Conservation (phyloP, 2,113 vertebrate genomes). For the Siphamia tubifer region DNA sequence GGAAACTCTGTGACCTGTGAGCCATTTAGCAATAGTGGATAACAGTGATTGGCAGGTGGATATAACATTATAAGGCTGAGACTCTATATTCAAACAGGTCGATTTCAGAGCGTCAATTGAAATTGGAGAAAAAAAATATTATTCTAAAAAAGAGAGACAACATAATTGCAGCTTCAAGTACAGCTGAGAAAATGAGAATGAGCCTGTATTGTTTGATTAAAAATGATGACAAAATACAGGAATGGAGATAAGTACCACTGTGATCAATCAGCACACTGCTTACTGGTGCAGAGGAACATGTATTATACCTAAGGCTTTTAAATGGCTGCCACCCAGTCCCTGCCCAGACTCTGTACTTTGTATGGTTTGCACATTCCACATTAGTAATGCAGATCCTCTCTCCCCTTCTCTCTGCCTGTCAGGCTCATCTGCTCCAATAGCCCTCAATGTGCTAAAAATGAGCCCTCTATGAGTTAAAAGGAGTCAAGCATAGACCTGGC, state of each 20-base stretch:
- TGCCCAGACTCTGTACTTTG: conserved; percentile 30
- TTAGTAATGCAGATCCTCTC: conserved; percentile 70
- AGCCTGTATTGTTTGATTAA: not conserved
- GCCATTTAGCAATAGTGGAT: not conserved
- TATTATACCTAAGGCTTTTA: conserved; percentile 22
- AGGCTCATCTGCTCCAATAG: conserved; percentile 67
- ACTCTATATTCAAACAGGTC: no score
- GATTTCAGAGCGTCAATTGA: no score
- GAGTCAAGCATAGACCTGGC: conserved; percentile 49
- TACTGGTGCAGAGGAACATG: not conserved
- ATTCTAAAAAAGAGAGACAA: no score
- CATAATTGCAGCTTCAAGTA: no score
- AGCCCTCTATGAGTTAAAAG: conserved; percentile 47
- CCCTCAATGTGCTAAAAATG: conserved; percentile 48
- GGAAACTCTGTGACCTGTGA: not conserved
- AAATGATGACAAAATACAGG: not conserved
- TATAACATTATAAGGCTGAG: no score
- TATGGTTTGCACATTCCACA: conserved; percentile 61
- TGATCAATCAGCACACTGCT: not conserved
- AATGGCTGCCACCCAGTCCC: conserved; percentile 49
- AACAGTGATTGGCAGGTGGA: no score
- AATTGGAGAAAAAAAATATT: no score
- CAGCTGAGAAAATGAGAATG: not conserved
- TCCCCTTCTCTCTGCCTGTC: conserved; percentile 48
- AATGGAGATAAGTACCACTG: not conserved